Evolutionary conservation across 2,113 vertebrate species (phyloP).

Genomic region (Nasalis larvatus): DNA sequence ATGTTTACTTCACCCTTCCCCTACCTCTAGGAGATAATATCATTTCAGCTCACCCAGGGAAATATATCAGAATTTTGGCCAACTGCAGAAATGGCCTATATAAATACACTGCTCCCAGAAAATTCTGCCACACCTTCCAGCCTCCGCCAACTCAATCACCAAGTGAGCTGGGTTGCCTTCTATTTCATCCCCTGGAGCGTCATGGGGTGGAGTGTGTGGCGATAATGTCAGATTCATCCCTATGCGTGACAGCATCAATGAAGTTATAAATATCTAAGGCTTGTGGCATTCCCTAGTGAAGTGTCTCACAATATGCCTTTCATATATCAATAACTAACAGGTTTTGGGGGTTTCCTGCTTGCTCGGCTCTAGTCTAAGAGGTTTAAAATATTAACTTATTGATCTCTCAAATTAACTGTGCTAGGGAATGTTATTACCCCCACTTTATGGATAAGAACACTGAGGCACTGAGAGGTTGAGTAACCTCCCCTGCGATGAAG

Average conservation of each 20-base stretch:
- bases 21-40: background rate
- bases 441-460: background rate
- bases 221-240: background rate
- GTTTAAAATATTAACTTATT: no score
- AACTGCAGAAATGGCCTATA: background rate
- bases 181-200: background rate
- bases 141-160: background rate
- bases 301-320: background rate
- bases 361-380: background rate
- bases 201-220: fast-evolving
- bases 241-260: fast-evolving
- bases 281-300: fast-evolving
- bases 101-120: background rate
- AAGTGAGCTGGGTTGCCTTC: background rate
- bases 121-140: no score
- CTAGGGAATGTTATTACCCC: background rate
- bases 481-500: background rate
- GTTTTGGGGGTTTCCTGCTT: background rate
- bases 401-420: no score
- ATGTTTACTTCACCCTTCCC: background rate
- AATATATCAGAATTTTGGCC: no score
- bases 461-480: no score
- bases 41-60: background rate
- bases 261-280: background rate
- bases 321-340: background rate